Percentiles rank a stretch among this genome's conserved stretches.
Evolutionary conservation across 53 echinoderm and acorn worm species (phyloP).

Genomic region (Actinopyga echinites): DNA sequence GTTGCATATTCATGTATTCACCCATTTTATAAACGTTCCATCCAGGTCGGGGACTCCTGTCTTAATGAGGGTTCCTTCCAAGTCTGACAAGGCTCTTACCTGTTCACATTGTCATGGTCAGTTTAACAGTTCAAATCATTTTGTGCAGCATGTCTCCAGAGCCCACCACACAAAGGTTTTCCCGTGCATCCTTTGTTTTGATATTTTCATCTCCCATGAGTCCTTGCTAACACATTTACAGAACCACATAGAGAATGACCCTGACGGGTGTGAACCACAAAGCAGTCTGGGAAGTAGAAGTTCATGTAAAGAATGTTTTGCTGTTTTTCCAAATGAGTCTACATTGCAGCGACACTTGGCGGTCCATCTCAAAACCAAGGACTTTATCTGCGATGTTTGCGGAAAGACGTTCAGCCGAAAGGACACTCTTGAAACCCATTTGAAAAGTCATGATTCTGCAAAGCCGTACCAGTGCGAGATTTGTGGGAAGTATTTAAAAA

Average conservation of each 20-base stretch:
- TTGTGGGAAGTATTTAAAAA: slow-evolving; percentile 5
- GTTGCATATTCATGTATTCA: slow-evolving; percentile 1
- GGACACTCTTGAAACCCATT: not conserved
- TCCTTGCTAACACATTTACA: not conserved
- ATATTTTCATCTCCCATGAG: not conserved
- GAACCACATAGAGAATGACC: not conserved
- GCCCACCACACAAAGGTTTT: not conserved
- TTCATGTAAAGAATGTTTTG: slow-evolving; percentile 13
- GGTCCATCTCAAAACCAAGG: not conserved
- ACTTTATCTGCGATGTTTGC: slow-evolving; percentile 18
- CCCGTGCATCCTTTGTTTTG: not conserved
- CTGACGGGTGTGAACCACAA: not conserved
- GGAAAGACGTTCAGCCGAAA: slow-evolving; percentile 8
- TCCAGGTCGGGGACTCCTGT: not conserved
- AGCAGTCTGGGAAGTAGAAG: not conserved
- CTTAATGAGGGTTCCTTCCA: not conserved
- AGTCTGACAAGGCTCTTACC: not conserved
- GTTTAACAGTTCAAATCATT: not conserved
- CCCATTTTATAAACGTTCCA: not conserved
- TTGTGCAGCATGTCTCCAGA: not conserved
- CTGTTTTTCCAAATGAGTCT: slow-evolving; percentile 1
- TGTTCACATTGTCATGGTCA: slow-evolving; percentile 1
- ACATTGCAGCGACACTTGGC: not conserved
- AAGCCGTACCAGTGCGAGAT: slow-evolving; percentile 11
- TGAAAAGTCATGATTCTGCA: not conserved